Evolutionary conservation across 2,113 vertebrate genomes (phyloP).

Genomic region (Willisornis vidua): DNA sequence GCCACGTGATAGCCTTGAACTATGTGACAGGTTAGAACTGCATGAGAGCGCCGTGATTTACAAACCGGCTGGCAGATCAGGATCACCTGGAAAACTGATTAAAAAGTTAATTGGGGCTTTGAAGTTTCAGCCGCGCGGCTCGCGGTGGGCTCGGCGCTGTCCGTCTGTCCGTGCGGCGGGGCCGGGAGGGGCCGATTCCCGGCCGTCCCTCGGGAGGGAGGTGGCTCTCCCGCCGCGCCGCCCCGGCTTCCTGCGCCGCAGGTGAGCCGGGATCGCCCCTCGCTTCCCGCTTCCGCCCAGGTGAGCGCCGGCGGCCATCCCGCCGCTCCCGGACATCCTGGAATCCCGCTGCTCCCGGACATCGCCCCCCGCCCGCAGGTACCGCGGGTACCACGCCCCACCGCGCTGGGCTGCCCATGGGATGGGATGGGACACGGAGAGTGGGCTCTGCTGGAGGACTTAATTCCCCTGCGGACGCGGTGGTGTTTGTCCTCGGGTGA

Average conservation of each 20-base stretch:
- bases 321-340: not conserved
- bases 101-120: not conserved
- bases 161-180: not conserved
- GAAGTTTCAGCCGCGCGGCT: rapidly evolving
- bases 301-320: conserved; percentile 28
- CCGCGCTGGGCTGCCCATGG: not conserved
- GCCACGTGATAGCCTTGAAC: rapidly evolving
- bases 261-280: conserved; percentile 66
- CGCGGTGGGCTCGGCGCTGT: not conserved
- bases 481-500: not conserved
- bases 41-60: rapidly evolving
- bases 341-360: not conserved
- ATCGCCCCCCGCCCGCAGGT: not conserved
- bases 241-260: conserved; percentile 68
- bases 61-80: not conserved
- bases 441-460: not conserved
- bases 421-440: not conserved
- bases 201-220: conserved; percentile 51
- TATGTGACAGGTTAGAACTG: rapidly evolving
- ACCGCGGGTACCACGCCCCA: not conserved
- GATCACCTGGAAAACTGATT: not conserved
- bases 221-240: conserved; percentile 47
- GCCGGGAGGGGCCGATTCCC: not conserved
- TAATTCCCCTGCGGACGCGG: not conserved
- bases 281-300: conserved; percentile 65